Percentiles rank a stretch among this genome's conserved stretches.
phyloP scores from a whole-genome alignment of 2,888 invertebrate species.

The Acanthosepion pharaonis region DNA sequence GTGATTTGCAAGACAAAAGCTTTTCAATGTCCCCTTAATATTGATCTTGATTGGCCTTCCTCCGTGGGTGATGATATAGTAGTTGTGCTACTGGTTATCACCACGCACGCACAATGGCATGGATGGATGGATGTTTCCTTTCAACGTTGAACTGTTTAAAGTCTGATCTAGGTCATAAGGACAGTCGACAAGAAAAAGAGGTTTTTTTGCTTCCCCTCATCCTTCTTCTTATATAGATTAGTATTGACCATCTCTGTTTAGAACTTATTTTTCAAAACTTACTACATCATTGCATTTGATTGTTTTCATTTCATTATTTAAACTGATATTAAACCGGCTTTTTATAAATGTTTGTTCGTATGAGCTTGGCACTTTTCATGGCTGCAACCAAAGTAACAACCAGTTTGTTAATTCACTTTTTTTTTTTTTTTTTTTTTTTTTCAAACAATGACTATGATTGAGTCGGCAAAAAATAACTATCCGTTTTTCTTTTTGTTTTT shows the following conservation, averaged over 20 bases:
- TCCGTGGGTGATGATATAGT: not conserved
- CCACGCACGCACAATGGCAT: not conserved
- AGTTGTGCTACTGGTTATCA: not conserved
- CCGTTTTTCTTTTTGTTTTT: not conserved
- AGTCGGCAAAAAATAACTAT: not conserved
- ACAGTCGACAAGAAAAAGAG: not conserved
- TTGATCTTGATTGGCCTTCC: not conserved
- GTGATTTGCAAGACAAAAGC: slow-evolving; percentile 1
- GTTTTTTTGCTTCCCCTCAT: not conserved
- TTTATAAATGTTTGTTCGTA: too few species aligned
- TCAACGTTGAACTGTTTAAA: slow-evolving; percentile 14
- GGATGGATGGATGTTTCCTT: not conserved
- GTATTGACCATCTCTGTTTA: not conserved
- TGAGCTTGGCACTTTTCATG: not conserved
- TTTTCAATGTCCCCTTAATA: slow-evolving; percentile 9
- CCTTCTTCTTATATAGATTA: not conserved
- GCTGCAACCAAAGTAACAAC: not conserved
- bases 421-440: too few species aligned
- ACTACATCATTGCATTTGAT: not conserved
- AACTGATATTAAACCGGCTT: not conserved
- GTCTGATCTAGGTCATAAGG: not conserved
- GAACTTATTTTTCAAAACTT: not conserved
- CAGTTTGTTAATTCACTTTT: not conserved
- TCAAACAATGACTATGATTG: not conserved
- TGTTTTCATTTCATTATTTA: not conserved